Evolutionary conservation across 2,888 invertebrate genomes (phyloP).

Genomic region (Operophtera brumata): DNA sequence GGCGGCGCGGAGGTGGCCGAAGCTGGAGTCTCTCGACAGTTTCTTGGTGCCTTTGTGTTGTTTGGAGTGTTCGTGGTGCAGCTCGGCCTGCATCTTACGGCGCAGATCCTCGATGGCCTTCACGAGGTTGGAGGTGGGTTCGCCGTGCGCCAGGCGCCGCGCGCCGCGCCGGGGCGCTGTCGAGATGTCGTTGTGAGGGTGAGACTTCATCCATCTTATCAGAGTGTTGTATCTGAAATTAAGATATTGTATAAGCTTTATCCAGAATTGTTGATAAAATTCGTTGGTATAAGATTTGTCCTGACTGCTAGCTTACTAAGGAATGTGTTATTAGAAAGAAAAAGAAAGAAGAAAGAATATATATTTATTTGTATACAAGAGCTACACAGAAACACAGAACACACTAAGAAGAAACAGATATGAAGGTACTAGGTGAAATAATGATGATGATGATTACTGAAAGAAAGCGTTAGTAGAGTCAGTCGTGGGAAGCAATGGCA

Average conservation of each 20-base stretch:
- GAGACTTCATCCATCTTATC: slow-evolving; percentile 69
- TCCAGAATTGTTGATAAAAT: neutral
- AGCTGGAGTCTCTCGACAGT: neutral
- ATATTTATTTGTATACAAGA: too few species aligned
- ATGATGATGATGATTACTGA: too few species aligned
- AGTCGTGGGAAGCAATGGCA: too few species aligned
- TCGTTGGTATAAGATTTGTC: too few species aligned
- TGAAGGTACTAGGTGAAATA: too few species aligned
- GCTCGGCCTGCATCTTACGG: neutral
- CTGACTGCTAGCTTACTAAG: too few species aligned
- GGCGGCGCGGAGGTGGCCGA: neutral
- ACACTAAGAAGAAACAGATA: too few species aligned
- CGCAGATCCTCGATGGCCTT: neutral
- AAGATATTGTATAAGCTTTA: neutral
- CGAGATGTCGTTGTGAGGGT: slow-evolving; percentile 63
- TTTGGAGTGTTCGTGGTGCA: neutral
- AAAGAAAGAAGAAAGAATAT: too few species aligned
- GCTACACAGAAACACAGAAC: too few species aligned
- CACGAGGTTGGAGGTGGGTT: neutral
- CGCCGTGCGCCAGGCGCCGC: slow-evolving; percentile 52
- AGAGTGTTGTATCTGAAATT: slow-evolving; percentile 59
- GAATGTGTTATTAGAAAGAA: too few species aligned
- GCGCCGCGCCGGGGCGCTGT: slow-evolving; percentile 64
- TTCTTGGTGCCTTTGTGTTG: neutral
- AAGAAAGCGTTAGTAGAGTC: neutral